phyloP scores from a whole-genome alignment of 2,113 vertebrate genomes.

The Numida meleagris region DNA sequence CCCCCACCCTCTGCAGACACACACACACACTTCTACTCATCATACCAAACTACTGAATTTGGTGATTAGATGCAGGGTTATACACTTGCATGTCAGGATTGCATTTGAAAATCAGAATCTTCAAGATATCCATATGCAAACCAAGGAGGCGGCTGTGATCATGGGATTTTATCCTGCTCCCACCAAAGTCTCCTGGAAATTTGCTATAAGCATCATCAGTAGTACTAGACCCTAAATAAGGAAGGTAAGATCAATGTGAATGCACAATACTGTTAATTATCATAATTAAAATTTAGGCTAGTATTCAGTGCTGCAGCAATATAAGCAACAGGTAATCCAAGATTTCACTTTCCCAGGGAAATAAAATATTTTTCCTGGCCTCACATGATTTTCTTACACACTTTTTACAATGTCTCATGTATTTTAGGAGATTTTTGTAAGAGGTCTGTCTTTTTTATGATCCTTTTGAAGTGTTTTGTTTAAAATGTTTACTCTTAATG shows the following conservation, averaged over 20 bases:
- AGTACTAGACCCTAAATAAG: background rate
- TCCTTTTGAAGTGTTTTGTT: slow-evolving; percentile 46
- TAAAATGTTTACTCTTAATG: slow-evolving; percentile 27
- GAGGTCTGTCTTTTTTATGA: slow-evolving; percentile 14
- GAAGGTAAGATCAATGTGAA: background rate
- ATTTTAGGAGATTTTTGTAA: slow-evolving; percentile 47
- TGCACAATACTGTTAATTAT: background rate
- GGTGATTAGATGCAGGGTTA: background rate
- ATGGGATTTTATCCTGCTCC: background rate
- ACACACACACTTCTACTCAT: too few relatives aligned
- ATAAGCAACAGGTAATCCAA: slow-evolving; percentile 36
- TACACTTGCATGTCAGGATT: background rate
- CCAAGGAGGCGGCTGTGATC: background rate
- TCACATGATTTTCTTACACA: slow-evolving; percentile 45
- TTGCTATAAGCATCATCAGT: background rate
- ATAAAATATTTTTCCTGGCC: slow-evolving; percentile 62
- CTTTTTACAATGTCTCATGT: slow-evolving; percentile 31
- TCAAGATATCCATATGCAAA: background rate
- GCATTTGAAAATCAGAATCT: background rate
- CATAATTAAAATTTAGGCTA: background rate
- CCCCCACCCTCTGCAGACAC: background rate
- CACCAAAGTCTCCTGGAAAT: background rate
- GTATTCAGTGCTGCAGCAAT: background rate
- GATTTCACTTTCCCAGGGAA: slow-evolving; percentile 53
- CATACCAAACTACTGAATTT: background rate